A percentile compares a stretch with the other conserved stretches of the same genome.
phyloP scores from a whole-genome alignment of 2,113 vertebrate genomes.

The Lonchura striata region DNA sequence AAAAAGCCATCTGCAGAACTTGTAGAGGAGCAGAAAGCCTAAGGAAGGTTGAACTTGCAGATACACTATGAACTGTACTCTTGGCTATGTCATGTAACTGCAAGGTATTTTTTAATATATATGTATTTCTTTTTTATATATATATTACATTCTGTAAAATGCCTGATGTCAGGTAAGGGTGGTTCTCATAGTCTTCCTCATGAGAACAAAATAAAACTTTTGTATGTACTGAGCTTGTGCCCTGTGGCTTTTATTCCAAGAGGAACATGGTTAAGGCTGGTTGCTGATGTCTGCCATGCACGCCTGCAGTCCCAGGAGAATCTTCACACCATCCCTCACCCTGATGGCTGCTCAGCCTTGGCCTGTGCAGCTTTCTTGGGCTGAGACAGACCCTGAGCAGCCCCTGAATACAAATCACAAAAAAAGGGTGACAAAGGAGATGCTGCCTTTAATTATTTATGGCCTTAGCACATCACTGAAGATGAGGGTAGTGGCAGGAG shows the following conservation, averaged over 20 bases:
- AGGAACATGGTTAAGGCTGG: neutral
- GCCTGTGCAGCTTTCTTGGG: neutral
- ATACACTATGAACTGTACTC: conserved; percentile 14
- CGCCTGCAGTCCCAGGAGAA: neutral
- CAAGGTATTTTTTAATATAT: neutral
- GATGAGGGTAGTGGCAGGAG: neutral
- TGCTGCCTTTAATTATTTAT: neutral
- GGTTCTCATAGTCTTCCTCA: neutral
- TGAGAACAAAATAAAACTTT: conserved; percentile 70
- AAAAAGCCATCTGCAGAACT: neutral
- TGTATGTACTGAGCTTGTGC: neutral
- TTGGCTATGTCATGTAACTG: conserved; percentile 4
- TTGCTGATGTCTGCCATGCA: neutral
- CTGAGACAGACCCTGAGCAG: neutral
- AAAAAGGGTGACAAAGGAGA: neutral
- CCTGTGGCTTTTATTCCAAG: neutral
- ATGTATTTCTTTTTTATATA: conserved; percentile 7
- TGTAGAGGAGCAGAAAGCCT: neutral
- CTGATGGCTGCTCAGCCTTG: fast-evolving
- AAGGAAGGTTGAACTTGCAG: neutral
- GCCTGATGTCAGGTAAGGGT: neutral
- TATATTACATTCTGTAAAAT: conserved; percentile 61
- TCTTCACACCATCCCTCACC: neutral
- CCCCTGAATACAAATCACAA: neutral
- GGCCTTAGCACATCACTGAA: neutral